Conservation (phyloP, 2,888 invertebrate species). For the Callinectes sapidus region DNA sequence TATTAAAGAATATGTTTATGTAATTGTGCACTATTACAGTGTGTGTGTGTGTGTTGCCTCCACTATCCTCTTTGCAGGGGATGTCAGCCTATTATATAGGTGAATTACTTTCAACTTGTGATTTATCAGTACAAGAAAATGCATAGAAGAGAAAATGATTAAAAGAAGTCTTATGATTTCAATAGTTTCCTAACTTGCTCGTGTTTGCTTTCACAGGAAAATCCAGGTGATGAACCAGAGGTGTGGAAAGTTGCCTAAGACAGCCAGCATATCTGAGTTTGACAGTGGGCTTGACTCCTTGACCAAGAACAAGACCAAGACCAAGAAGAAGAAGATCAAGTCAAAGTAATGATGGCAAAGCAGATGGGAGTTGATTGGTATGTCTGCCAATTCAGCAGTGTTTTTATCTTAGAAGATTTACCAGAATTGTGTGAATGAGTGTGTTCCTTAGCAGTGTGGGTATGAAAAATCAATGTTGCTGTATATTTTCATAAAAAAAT, state of each 20-base stretch:
- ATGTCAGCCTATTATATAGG: too few relatives aligned
- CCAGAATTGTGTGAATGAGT: background rate
- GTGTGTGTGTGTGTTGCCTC: too few relatives aligned
- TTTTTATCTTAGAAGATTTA: background rate
- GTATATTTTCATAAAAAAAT: background rate
- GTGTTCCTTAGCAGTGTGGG: background rate
- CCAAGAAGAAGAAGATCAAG: background rate
- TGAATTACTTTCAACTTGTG: too few relatives aligned
- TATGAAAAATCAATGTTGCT: background rate
- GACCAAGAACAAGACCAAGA: constrained; percentile 42
- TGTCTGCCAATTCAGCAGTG: background rate
- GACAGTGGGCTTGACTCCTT: constrained; percentile 67
- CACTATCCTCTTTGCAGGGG: too few relatives aligned
- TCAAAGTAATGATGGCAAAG: background rate
- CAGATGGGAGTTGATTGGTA: background rate
- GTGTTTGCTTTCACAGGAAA: constrained; percentile 34
- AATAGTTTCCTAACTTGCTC: background rate
- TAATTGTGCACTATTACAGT: background rate
- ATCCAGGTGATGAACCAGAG: constrained; percentile 63
- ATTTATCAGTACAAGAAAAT: background rate
- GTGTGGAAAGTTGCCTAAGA: constrained; percentile 62
- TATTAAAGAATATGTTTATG: background rate
- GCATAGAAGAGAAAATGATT: background rate
- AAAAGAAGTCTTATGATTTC: background rate
- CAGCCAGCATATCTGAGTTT: constrained; percentile 69